A percentile compares a stretch with the other conserved stretches of the same genome.
Conservation (phyloP, 2,888 invertebrate genomes). For the Cheilosia vulpina region DNA sequence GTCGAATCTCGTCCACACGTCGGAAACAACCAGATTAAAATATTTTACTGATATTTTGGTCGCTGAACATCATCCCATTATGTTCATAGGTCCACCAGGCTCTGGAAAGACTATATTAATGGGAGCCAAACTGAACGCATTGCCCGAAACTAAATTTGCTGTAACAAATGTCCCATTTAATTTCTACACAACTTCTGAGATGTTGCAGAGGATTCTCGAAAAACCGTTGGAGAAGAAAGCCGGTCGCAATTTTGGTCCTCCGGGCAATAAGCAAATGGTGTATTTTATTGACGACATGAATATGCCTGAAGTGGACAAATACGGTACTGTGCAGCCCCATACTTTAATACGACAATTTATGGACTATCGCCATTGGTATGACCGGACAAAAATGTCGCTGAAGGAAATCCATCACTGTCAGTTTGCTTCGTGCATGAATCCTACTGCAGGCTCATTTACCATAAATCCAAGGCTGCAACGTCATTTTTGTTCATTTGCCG, state of each 20-base stretch:
- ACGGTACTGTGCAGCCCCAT: constrained; percentile 97
- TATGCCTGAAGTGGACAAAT: constrained; percentile 98
- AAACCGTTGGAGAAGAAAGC: constrained; percentile 97
- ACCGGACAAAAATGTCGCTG: constrained; percentile 91
- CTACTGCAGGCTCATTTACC: constrained; percentile 97
- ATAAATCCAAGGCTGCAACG: constrained; percentile 95
- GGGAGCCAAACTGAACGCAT: constrained; percentile 89
- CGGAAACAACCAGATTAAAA: constrained; percentile 93
- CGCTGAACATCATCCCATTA: constrained; percentile 91
- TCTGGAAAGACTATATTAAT: constrained; percentile 97
- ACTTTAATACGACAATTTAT: constrained; percentile 96
- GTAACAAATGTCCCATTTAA: constrained; percentile 96
- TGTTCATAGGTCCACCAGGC: constrained; percentile 95
- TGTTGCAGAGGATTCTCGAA: constrained; percentile 94
- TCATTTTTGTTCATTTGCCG: constrained; percentile 94
- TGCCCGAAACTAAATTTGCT: constrained; percentile 89
- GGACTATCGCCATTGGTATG: constrained; percentile 98
- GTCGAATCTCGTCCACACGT: constrained; percentile 90
- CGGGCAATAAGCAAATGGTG: constrained; percentile 95
- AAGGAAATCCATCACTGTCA: constrained; percentile 97
- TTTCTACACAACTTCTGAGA: constrained; percentile 97
- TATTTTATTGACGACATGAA: constrained; percentile 98
- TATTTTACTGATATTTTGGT: constrained; percentile 95
- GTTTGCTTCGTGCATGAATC: constrained; percentile 98
- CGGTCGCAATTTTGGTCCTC: constrained; percentile 96